These are phyloP conservation scores for Eurosta solidaginis DNA, from an alignment of 1,140 invertebrate species.

Conservation along the genomic window DNA sequence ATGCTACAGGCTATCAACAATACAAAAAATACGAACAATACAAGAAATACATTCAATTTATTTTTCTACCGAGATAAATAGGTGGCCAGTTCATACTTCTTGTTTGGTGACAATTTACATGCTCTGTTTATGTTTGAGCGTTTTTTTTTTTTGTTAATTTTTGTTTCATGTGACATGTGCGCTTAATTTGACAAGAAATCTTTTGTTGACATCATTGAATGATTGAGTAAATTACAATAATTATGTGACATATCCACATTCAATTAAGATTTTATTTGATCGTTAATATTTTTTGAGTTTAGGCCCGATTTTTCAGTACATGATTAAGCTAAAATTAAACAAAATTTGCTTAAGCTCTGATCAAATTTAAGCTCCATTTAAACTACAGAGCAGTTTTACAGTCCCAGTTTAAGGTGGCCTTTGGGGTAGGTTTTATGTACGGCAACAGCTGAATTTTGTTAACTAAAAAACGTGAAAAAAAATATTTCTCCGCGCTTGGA, in stretches of 20 bases:
- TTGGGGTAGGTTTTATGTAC: too few relatives aligned
- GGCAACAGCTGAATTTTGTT: too few relatives aligned
- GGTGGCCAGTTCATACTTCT: background rate
- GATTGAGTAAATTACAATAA: slow-evolving; percentile 14
- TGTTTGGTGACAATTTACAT: slow-evolving; percentile 19
- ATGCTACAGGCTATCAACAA: too few relatives aligned
- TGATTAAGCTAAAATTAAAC: too few relatives aligned
- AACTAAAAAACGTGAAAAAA: too few relatives aligned
- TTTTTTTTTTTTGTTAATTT: background rate
- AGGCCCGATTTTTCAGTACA: background rate
- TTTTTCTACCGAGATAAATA: background rate
- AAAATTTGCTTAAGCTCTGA: too few relatives aligned
- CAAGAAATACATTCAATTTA: background rate
- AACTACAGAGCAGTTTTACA: too few relatives aligned
- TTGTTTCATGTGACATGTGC: background rate
- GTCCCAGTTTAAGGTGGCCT: too few relatives aligned
- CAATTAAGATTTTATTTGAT: slow-evolving; percentile 31
- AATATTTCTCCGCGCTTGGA: too few relatives aligned
- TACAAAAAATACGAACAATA: too few relatives aligned
- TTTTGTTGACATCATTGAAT: background rate
- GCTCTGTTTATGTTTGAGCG: background rate
- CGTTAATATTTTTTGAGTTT: background rate
- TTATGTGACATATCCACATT: slow-evolving; percentile 4
- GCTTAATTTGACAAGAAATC: background rate
- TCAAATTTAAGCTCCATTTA: too few relatives aligned